These are phyloP conservation scores for Sebastes vulpes DNA, from an alignment of 2,797 vertebrate species.

Conservation along the genomic window DNA sequence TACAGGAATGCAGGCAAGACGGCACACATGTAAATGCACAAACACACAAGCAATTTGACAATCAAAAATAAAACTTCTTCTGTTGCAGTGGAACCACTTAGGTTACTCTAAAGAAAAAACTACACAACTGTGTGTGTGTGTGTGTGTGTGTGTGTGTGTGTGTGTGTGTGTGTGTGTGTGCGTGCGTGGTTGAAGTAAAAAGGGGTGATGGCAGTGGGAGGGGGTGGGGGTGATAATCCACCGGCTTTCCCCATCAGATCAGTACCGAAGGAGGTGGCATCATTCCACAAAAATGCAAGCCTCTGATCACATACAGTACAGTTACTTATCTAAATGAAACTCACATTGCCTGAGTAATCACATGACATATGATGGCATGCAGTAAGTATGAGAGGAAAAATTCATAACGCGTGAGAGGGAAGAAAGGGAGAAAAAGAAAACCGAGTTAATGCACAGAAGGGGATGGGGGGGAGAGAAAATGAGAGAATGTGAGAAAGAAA, in stretches of 20 bases:
- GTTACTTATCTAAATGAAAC: slow-evolving; percentile 67
- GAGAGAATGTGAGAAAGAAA: slow-evolving; percentile 69
- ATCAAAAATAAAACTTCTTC: neutral
- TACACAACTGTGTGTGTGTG: neutral
- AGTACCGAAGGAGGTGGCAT: slow-evolving; percentile 63
- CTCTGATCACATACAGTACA: slow-evolving; percentile 57
- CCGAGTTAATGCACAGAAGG: slow-evolving; percentile 48
- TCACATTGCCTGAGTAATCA: slow-evolving; percentile 62
- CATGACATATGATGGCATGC: slow-evolving; percentile 65
- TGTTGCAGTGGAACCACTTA: neutral
- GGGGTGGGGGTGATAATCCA: slow-evolving; percentile 45
- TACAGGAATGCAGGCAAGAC: slow-evolving; percentile 30
- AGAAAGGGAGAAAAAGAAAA: slow-evolving; percentile 22
- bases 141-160: slow-evolving; percentile 8
- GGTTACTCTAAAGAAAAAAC: neutral
- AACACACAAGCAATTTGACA: neutral
- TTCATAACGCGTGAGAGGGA: slow-evolving; percentile 36
- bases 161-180: neutral
- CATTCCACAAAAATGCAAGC: slow-evolving; percentile 70
- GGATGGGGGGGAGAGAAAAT: slow-evolving; percentile 15
- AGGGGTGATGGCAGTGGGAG: neutral
- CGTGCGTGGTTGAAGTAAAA: slow-evolving; percentile 8
- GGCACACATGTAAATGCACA: neutral
- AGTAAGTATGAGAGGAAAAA: slow-evolving; percentile 50
- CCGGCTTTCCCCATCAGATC: slow-evolving; percentile 62